Evolutionary conservation across 2,113 vertebrate species (phyloP).

Genomic region (Otocyon megalotis): DNA sequence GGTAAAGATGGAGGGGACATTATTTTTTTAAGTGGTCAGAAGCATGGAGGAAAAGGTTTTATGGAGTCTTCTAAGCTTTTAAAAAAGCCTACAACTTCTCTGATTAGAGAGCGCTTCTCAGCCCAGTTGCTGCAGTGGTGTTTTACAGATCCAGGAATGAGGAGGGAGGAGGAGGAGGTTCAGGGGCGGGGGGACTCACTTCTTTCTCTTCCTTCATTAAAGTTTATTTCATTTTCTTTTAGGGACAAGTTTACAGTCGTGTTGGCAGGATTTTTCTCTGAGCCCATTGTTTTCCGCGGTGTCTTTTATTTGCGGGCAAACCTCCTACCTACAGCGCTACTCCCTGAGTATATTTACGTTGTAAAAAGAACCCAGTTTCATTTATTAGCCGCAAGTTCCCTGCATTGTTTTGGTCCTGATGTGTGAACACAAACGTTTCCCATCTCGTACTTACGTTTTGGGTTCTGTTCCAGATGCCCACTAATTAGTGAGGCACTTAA

Average conservation of each 20-base stretch:
- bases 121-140: not conserved
- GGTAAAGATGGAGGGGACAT: constrained; percentile 64
- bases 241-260: not conserved
- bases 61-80: not conserved
- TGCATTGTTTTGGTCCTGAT: constrained; percentile 32
- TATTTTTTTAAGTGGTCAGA: constrained; percentile 37
- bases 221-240: not conserved
- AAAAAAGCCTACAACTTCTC: not conserved
- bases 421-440: constrained; percentile 55
- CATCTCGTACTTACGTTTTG: constrained; percentile 44
- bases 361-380: not conserved
- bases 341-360: not conserved
- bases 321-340: not conserved
- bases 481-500: constrained; percentile 75
- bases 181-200: not conserved
- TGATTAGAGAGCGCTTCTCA: not conserved
- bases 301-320: not conserved
- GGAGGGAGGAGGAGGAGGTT: not conserved
- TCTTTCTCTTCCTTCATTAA: not conserved
- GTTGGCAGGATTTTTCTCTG: not conserved
- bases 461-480: constrained; percentile 65
- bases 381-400: not conserved
- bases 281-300: not conserved
- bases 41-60: not conserved
- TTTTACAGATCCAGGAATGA: not conserved